Evolutionary conservation across 1,140 invertebrate genomes (phyloP), one percentile per base, ranked within the genome.

Genomic region (Nasonia longicornis): DNA sequence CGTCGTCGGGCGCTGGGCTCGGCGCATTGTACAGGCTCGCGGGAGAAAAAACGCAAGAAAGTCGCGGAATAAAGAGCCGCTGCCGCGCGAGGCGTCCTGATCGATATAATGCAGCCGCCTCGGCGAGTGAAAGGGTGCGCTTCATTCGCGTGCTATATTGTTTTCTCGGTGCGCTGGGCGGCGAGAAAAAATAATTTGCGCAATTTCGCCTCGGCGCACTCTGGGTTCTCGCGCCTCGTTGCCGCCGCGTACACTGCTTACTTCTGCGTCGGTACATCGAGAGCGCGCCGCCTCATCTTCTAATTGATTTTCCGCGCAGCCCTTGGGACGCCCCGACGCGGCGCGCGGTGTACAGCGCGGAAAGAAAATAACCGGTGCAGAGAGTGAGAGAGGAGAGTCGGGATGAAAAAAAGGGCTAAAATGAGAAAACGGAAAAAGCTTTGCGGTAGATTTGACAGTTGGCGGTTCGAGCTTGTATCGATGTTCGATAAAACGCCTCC

Each of bases 401-500:
- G 16, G 35, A 38, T 70, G 76, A 29, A 29, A n/a, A 67, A 67
- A 31, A 67, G 29, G 26, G 29, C 48, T 67, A 67, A 67, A 67
- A 67, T 29, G 29, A 67, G 8, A 70, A 78, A 78, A 58, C 8
- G 29, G 67, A 70, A 70, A 70, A 48, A 52, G 66, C 76, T 70
- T 52, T 22, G 63, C 22, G 42, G 66, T 12, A 29, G 42, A 77
- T 77, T 70, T 72, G 77, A 58, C 77, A 78, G 77, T 79, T 79
- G 35, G 77, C 52, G 77, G 77, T 72, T 72, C 3, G 29, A 58
- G 66, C 45, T 79, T 63, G 77, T 72, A 79, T 79, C 77, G 77
- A 79, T 72, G 77, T 79, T 72, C 69, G 69, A 79, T 79, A 79
- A 78, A 78, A 78, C 26, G 77, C 48, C 69, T 63, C 38, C 3